Percentiles rank a stretch among this genome's conserved stretches.
These are phyloP conservation scores for Brotula barbata DNA, from an alignment of 2,797 vertebrate species.

Conservation along the genomic window DNA sequence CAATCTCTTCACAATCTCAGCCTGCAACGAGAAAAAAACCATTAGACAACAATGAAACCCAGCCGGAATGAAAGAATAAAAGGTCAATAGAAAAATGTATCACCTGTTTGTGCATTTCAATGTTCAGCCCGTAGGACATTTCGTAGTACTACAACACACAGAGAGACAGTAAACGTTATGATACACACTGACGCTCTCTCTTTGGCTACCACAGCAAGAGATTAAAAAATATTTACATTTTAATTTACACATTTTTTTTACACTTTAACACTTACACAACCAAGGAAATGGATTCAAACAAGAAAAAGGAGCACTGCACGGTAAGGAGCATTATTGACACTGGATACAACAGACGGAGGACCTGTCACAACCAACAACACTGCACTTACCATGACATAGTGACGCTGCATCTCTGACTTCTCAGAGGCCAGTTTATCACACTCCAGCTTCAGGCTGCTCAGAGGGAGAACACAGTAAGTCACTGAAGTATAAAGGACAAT, in stretches of 20 bases:
- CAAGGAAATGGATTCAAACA: neutral
- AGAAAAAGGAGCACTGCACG: too few relatives aligned
- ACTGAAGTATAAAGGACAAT: too few relatives aligned
- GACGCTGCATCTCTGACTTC: constrained; percentile 99
- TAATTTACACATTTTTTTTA: too few relatives aligned
- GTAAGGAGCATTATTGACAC: neutral
- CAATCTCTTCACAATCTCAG: constrained; percentile 97
- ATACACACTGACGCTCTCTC: neutral
- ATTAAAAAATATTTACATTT: too few relatives aligned
- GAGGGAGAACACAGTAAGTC: neutral
- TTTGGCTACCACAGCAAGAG: too few relatives aligned
- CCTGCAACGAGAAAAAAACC: constrained; percentile 72
- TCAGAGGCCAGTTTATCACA: constrained; percentile 97
- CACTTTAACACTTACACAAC: neutral
- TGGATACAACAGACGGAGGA: neutral
- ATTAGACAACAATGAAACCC: neutral
- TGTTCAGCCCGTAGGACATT: constrained; percentile 98
- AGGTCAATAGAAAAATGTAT: neutral
- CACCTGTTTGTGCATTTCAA: constrained; percentile 99
- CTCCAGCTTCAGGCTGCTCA: constrained; percentile 84
- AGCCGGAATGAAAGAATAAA: neutral
- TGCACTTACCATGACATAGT: constrained; percentile 87
- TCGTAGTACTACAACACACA: constrained; percentile 87
- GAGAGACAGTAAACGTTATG: neutral
- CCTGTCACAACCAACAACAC: neutral